phyloP scores from a whole-genome alignment of 2,797 vertebrate species.

The Propithecus perrieri region DNA sequence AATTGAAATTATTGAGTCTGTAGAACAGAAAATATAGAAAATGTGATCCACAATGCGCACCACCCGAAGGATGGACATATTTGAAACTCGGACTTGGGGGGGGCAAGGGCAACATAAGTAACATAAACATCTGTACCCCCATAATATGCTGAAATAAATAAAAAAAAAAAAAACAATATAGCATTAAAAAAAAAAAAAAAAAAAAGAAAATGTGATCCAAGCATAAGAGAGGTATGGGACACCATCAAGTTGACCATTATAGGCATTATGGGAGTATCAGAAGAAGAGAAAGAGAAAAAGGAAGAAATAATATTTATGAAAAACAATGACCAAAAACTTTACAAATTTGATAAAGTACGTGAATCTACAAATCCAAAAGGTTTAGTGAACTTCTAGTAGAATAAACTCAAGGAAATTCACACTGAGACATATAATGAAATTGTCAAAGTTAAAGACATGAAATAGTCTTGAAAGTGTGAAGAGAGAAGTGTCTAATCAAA shows the following conservation, averaged over 20 bases:
- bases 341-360: neutral
- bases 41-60: neutral
- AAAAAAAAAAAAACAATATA: no score
- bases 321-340: neutral
- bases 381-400: neutral
- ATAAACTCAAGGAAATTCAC: neutral
- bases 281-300: neutral
- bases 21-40: neutral
- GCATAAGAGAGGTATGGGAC: neutral
- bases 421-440: neutral
- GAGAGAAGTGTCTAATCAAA: neutral
- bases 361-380: neutral
- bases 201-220: neutral
- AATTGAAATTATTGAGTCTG: neutral
- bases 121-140: no score
- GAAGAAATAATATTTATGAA: neutral
- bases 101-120: no score
- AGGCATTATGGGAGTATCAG: neutral
- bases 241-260: neutral
- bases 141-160: no score
- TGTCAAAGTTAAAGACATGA: neutral
- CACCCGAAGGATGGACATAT: no score
- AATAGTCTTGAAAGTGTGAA: neutral
- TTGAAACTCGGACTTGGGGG: no score
- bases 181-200: no score